Base-by-base conservation (phyloP, 2,113 vertebrate species). In the Stomatorhinus ivindoensis region DNA sequence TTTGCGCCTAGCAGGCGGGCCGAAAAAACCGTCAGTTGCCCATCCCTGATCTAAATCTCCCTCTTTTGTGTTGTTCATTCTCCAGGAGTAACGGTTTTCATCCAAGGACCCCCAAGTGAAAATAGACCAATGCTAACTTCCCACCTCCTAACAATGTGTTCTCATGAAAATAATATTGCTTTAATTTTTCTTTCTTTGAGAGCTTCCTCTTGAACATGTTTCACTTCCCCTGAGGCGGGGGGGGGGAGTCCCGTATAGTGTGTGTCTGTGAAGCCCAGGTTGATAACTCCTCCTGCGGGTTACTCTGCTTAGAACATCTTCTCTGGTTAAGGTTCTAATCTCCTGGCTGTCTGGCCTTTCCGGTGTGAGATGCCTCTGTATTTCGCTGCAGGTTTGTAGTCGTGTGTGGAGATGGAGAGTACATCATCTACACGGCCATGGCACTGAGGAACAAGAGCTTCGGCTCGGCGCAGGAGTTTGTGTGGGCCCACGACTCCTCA, bases 341-440 rank as follows among this genome's bases (percentile, higher is more conserved):
- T 80, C 1, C 17, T 17, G 35, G 35, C 73, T 76, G 27, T 35
- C 3, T 15, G 13, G 69, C 13, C 10, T 53, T 86, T 17, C 55
- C 47, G 17, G n/a, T 84, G 69, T 42, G 50, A 13, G 19, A 42
- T 27, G 21, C 17, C 80, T 61, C 19, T 69, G 21, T 88, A 6
- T 46, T 86, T 15, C 88, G n/a, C 21, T n/a, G 15, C 89, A 96
- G 96, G 94, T 99, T 99, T 91, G 98, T 99, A 8, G 98, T 99
- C 69, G 98, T 99, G 27, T 99, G 98, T 83, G 98, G 98, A 58
- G 98, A 99, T 89, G 98, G 98, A 17, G 98, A 99, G 92, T 99
- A 99, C 89, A 99, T 99, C 91, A 99, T 99, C 94, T 99, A 99
- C 90, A 99, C 98, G 1, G 98, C 98, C 7, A 98, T 99, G 98